These are phyloP conservation scores for Orchestes rusci DNA, from an alignment of 2,888 invertebrate genomes.

Conservation along the genomic window DNA sequence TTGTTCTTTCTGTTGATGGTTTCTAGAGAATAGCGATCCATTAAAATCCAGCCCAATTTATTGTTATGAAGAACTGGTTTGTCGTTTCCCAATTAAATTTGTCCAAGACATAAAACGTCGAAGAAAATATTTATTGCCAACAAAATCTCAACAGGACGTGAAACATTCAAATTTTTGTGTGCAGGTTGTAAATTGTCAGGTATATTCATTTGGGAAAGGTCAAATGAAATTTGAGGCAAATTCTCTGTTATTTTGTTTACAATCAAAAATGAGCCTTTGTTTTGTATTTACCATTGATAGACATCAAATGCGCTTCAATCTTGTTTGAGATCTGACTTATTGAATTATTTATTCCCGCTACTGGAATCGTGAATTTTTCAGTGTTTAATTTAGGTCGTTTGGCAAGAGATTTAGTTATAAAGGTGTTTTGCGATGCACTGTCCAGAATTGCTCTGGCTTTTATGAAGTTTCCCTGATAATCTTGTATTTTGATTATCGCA, in stretches of 20 bases:
- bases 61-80: slow-evolving; percentile 17
- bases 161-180: not conserved
- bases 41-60: slow-evolving; percentile 16
- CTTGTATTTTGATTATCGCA: not conserved
- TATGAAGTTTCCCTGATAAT: not conserved
- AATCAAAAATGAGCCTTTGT: not conserved
- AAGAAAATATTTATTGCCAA: not conserved
- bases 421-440: not conserved
- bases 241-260: slow-evolving; percentile 1
- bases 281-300: not conserved
- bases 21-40: slow-evolving; percentile 7
- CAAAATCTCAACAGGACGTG: not conserved
- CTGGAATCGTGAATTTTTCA: not conserved
- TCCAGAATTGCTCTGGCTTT: not conserved
- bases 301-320: not conserved
- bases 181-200: not conserved
- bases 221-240: not conserved
- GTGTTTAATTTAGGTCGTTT: not conserved
- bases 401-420: not conserved
- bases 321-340: not conserved
- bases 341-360: not conserved
- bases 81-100: slow-evolving; percentile 11
- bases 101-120: not conserved
- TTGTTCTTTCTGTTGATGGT: too few relatives aligned
- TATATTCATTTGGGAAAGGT: not conserved